These are phyloP conservation scores for Sandelia bainsii DNA, from an alignment of 2,797 vertebrate genomes.

Conservation along the genomic window DNA sequence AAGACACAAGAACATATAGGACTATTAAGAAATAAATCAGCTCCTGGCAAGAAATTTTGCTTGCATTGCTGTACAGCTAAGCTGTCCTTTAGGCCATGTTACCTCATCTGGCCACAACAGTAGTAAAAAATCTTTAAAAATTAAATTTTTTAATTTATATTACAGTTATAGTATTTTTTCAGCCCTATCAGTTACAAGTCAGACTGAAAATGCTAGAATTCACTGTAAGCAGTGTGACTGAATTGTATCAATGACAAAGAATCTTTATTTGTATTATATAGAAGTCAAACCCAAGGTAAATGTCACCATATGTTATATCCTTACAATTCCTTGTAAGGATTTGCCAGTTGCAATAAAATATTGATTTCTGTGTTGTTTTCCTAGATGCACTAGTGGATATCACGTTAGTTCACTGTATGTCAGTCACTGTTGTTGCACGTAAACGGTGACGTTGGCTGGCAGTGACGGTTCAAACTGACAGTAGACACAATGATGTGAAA, in stretches of 20 bases:
- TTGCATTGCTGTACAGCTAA: background rate
- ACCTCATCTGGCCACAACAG: too few relatives aligned
- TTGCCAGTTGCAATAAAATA: too few relatives aligned
- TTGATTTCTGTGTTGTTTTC: too few relatives aligned
- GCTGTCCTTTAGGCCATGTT: background rate
- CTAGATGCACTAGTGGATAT: background rate
- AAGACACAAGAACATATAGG: conserved; percentile 8
- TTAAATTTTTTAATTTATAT: too few relatives aligned
- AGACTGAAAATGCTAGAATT: conserved; percentile 2
- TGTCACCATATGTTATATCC: too few relatives aligned
- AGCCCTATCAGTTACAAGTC: background rate
- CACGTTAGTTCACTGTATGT: background rate
- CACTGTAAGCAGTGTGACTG: background rate
- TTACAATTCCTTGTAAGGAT: background rate
- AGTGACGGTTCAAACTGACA: background rate
- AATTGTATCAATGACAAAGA: too few relatives aligned
- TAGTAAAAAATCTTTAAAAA: too few relatives aligned
- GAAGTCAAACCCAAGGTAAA: too few relatives aligned
- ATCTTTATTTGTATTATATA: too few relatives aligned
- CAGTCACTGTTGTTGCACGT: conserved; percentile 6
- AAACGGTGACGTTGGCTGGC: background rate
- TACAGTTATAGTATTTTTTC: background rate
- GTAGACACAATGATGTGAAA: conserved; percentile 2
- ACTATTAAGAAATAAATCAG: conserved; percentile 11
- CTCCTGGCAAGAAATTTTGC: background rate